Conservation (phyloP, 2,113 vertebrate species). For the Struthidea cinerea region DNA sequence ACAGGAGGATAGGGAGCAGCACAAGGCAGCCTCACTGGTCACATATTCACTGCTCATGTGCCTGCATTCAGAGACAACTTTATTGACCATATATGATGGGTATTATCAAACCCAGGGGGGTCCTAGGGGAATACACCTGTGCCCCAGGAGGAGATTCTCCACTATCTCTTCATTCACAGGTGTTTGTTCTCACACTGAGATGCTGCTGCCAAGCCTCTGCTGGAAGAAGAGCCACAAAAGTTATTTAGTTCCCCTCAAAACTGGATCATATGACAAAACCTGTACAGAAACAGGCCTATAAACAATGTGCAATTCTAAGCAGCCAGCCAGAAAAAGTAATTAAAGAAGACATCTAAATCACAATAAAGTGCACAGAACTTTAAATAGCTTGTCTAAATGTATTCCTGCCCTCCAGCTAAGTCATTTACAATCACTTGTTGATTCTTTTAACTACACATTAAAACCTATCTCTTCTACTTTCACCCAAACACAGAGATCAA, state of each 20-base stretch:
- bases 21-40: background rate
- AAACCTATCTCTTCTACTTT: background rate
- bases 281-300: conserved; percentile 22
- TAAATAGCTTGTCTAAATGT: conserved; percentile 27
- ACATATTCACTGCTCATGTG: background rate
- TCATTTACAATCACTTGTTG: conserved; percentile 4
- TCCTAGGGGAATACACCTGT: background rate
- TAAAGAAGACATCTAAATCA: conserved; percentile 68
- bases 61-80: background rate
- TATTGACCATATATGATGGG: background rate
- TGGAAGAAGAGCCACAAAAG: background rate
- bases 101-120: background rate
- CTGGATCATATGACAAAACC: background rate
- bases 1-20: background rate
- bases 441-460: background rate
- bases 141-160: background rate
- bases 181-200: background rate
- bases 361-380: conserved; percentile 44
- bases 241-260: background rate
- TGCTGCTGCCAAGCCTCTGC: background rate
- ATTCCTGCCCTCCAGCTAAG: conserved; percentile 20
- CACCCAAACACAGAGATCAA: background rate
- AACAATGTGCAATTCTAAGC: conserved; percentile 19
- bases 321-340: conserved; percentile 67
- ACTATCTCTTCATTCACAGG: background rate